Base-by-base conservation (phyloP, 2,113 vertebrate genomes). In the zebrafish (Danio rerio) region DNA sequence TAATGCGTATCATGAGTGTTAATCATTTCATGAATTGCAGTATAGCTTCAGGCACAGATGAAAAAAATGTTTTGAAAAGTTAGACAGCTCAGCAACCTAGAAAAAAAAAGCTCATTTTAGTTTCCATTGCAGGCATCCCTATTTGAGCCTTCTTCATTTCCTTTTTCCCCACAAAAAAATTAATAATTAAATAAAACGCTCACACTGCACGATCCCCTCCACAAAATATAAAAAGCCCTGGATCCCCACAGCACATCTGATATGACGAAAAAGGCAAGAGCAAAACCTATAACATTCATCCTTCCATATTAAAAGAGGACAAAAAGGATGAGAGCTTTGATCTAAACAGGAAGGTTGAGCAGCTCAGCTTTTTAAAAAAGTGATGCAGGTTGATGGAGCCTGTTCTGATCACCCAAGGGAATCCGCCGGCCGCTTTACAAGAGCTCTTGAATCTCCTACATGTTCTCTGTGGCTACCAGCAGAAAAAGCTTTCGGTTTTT, bases 331-430 rank as follows among this genome's bases (percentile, higher is more conserved):
- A 59, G 45, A 84, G 85, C 90, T 92, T 91, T 92, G 91, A 93
- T 93, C 90, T 85, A 66, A 88, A 88, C 81, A 71, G 40, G 88
- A 89, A 92, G 92, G 91, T 93, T 92, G 90, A 89, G 87, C 90
- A 91, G 92, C 75, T 71, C 68, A 71, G 47, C 68, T 71, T 71
- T 71, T 86, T 69, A 15, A 80, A 31, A 43, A 84, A 18, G 61
- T 21, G 72, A 61, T 73, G 83, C 47, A 69, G 83, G 65, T 80
- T 74, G 70, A 81, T 65, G 49, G 62, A 81, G 69, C 73, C 18
- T 5, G 13, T 31, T 43, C 43, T 3, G 21, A 50, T 52, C 78
- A 74, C 50, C 74, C 21, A 12, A 53, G 70, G 78, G 68, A 68
- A 72, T 52, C 20, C 0, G 5, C 18, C 16, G 5, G 7, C 74